Percentiles rank a stretch among this genome's conserved stretches.
phyloP scores from a whole-genome alignment of 2,888 invertebrate genomes.

The Leptopilina drosophilae region DNA sequence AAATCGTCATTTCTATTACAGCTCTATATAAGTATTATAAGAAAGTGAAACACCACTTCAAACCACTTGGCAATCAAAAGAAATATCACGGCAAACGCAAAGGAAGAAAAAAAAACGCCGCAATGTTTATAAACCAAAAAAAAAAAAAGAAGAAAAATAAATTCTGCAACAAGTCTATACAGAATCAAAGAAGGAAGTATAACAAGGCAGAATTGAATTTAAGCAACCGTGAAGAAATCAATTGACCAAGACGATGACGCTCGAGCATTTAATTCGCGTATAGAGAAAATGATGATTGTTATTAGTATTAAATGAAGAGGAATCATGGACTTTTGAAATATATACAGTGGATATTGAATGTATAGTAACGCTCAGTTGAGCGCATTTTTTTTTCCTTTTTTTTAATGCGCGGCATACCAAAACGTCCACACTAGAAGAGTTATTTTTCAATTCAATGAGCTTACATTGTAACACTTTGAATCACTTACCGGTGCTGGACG shows the following conservation, averaged over 20 bases:
- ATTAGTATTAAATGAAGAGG: conserved; percentile 27
- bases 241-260: conserved; percentile 13
- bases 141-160: neutral
- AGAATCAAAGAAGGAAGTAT: conserved; percentile 1
- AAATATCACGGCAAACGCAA: too few species aligned
- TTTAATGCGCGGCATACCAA: neutral
- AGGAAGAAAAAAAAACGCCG: neutral
- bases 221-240: conserved; percentile 20
- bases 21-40: neutral
- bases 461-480: conserved; percentile 53
- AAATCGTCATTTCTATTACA: conserved; percentile 27
- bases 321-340: conserved; percentile 13
- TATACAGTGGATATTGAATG: neutral
- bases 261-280: conserved; percentile 16
- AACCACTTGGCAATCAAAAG: neutral
- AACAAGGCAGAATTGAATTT: conserved; percentile 14
- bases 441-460: conserved; percentile 39
- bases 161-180: neutral
- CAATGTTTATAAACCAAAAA: neutral
- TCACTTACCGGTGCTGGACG: conserved; percentile 57
- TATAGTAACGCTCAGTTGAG: conserved; percentile 46
- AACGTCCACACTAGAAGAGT: neutral
- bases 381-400: conserved; percentile 15
- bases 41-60: conserved; percentile 31
- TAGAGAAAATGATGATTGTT: conserved; percentile 8